These are phyloP conservation scores for Coreius guichenoti DNA, from an alignment of 2,797 vertebrate species.

Conservation along the genomic window DNA sequence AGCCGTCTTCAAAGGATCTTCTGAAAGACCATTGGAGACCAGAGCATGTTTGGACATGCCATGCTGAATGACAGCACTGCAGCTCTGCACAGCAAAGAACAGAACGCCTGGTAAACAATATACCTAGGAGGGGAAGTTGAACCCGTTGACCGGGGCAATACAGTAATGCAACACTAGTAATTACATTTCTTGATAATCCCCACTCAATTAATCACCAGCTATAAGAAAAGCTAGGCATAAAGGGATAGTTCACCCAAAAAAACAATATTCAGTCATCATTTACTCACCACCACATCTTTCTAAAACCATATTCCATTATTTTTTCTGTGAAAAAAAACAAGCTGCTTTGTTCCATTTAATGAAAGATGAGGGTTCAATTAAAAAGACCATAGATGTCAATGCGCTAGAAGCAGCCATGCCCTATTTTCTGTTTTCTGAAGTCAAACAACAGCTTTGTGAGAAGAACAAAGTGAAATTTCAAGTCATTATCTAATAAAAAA, in stretches of 20 bases:
- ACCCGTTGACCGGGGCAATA: slow-evolving; percentile 2
- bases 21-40: slow-evolving; percentile 24
- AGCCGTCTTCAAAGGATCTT: slow-evolving; percentile 31
- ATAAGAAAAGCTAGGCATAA: neutral
- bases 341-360: neutral
- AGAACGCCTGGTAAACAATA: slow-evolving; percentile 27
- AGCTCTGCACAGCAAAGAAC: neutral
- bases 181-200: slow-evolving; percentile 27
- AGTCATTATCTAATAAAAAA: neutral
- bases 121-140: neutral
- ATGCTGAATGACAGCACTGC: slow-evolving; percentile 24
- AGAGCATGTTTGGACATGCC: slow-evolving; percentile 54
- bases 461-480: neutral
- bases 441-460: neutral
- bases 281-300: neutral
- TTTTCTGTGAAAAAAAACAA: neutral
- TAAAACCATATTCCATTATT: neutral
- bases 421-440: neutral
- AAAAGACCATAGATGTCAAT: neutral
- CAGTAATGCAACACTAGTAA: slow-evolving; percentile 41
- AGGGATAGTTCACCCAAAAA: neutral
- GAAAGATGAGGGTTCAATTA: neutral
- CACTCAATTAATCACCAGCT: neutral
- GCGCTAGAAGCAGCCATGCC: neutral
- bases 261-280: neutral